Conservation (phyloP, 2,797 vertebrate genomes). For the Pelobates cultripes region DNA sequence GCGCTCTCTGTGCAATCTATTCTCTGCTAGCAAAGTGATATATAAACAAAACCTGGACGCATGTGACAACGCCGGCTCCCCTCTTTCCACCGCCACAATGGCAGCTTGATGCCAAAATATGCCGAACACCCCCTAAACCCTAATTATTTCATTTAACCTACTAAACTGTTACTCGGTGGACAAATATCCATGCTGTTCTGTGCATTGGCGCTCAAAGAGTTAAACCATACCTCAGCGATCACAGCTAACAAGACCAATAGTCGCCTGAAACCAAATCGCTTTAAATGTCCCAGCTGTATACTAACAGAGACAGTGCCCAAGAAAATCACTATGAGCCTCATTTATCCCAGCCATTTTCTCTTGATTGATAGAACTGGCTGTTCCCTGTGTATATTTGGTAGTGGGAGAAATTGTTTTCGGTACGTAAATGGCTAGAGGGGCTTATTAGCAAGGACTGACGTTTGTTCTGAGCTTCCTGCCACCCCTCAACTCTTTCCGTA, state of each 20-base stretch:
- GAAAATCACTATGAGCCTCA: conserved; percentile 30
- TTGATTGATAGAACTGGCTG: conserved; percentile 30
- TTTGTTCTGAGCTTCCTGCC: background rate
- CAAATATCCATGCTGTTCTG: background rate
- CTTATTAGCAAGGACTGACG: conserved; percentile 19
- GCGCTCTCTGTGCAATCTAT: conserved; percentile 1
- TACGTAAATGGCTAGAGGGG: conserved; percentile 20
- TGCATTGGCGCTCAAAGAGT: background rate
- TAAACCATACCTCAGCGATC: conserved; percentile 10
- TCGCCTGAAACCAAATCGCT: conserved; percentile 35
- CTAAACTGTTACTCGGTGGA: background rate
- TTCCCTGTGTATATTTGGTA: background rate
- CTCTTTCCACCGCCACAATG: background rate
- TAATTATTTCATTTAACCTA: background rate
- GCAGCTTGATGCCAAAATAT: background rate
- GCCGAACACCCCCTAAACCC: too few relatives aligned
- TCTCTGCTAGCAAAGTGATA: conserved; percentile 2
- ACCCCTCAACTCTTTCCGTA: background rate
- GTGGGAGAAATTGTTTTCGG: conserved; percentile 3
- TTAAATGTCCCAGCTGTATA: conserved; percentile 32
- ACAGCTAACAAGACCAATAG: conserved; percentile 33
- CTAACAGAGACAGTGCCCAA: background rate
- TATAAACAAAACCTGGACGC: conserved; percentile 1
- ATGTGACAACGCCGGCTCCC: background rate
- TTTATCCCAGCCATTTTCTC: conserved; percentile 30